Conservation (phyloP, 2,888 invertebrate species). For the Hyalella azteca region DNA sequence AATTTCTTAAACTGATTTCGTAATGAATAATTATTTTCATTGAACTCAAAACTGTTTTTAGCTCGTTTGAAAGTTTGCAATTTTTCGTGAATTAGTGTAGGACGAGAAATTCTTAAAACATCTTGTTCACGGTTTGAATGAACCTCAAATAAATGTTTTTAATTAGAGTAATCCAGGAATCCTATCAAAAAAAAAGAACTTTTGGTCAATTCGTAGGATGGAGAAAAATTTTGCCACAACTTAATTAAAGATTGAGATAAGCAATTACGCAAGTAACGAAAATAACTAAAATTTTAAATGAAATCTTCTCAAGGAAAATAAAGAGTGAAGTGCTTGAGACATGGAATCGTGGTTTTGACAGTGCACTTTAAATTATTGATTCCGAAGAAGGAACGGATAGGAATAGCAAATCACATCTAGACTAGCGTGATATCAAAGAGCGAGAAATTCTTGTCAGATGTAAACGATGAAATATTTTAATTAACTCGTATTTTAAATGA, state of each 20-base stretch:
- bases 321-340: conserved; percentile 24
- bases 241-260: neutral
- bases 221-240: too few relatives aligned
- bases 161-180: too few relatives aligned
- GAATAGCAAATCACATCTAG: neutral
- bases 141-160: too few relatives aligned
- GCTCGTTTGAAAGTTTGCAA: too few relatives aligned
- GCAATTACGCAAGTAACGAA: conserved; percentile 6
- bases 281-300: neutral
- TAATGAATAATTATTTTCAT: too few relatives aligned
- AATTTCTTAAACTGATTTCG: too few relatives aligned
- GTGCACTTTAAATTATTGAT: conserved; percentile 5
- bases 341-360: neutral
- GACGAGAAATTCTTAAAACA: too few relatives aligned
- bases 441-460: neutral
- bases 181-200: too few relatives aligned
- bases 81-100: too few relatives aligned
- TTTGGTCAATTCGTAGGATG: too few relatives aligned
- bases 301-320: conserved; percentile 7
- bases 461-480: neutral
- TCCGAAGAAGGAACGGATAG: neutral
- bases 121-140: too few relatives aligned
- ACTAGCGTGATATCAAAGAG: neutral
- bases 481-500: neutral
- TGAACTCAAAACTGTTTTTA: too few relatives aligned